Percentiles rank a stretch among this genome's conserved stretches.
These are phyloP conservation scores for Drosophila sechellia DNA, from an alignment of 1,140 invertebrate genomes.

Conservation along the genomic window DNA sequence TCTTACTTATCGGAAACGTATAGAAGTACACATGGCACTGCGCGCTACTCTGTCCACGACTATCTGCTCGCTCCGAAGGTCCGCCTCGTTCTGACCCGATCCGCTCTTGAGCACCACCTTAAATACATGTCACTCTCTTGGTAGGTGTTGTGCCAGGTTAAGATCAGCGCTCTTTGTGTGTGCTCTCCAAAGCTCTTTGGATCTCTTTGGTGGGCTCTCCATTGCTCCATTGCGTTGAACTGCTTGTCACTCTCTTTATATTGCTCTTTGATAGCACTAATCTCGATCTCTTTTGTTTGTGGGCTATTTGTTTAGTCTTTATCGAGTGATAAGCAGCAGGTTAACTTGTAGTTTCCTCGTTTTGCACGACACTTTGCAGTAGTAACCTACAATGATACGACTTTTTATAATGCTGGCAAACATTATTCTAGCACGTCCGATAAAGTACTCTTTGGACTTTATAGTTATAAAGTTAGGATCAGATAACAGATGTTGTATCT, in stretches of 20 bases:
- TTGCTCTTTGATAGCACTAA: too few species aligned
- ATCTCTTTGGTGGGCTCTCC: not conserved
- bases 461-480: not conserved
- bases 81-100: conserved; percentile 44
- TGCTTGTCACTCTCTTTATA: too few species aligned
- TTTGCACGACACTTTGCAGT: conserved; percentile 30
- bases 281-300: not conserved
- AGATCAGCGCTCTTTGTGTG: conserved; percentile 14
- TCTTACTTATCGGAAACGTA: conserved; percentile 22
- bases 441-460: not conserved
- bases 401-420: conserved; percentile 13
- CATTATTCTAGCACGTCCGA: conserved; percentile 3
- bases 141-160: conserved; percentile 34
- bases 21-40: conserved; percentile 5
- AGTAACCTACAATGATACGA: conserved; percentile 40
- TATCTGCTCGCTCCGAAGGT: conserved; percentile 21
- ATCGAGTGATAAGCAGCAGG: conserved; percentile 31
- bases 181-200: not conserved
- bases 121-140: conserved; percentile 6
- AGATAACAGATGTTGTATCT: too few species aligned
- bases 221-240: not conserved
- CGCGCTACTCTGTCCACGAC: not conserved
- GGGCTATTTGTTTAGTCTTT: not conserved
- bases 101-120: conserved; percentile 12
- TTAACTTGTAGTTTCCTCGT: conserved; percentile 10